These are phyloP conservation scores for Paradisaea rubra DNA, from an alignment of 2,113 vertebrate species.

Conservation along the genomic window DNA sequence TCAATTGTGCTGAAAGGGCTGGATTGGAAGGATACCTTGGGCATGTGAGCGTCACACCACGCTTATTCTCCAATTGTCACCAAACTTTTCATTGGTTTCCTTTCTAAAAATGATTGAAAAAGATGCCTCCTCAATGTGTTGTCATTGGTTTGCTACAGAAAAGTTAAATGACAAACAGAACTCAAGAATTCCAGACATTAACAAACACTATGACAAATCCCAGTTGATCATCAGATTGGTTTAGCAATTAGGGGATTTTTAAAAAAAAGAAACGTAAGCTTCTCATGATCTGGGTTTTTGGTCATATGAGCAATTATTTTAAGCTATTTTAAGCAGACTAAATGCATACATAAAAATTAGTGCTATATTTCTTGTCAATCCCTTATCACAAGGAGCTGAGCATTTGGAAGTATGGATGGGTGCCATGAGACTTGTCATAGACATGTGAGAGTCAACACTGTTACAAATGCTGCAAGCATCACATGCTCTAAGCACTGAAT, in stretches of 20 bases:
- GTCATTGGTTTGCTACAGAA: neutral
- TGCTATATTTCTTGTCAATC: neutral
- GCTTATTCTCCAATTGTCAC: neutral
- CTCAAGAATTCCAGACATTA: neutral
- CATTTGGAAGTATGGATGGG: neutral
- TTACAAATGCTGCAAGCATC: neutral
- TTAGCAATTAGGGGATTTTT: neutral
- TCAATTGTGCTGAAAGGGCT: neutral
- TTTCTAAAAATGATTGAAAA: neutral
- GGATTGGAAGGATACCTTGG: neutral
- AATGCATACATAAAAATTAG: neutral
- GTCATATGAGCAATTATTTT: neutral
- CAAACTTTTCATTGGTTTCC: neutral
- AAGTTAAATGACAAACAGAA: neutral
- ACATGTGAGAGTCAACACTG: neutral
- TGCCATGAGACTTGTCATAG: conserved; percentile 2
- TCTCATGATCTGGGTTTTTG: neutral
- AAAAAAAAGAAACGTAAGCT: neutral
- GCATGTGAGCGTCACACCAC: rapidly evolving
- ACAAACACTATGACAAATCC: neutral
- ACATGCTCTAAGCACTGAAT: neutral
- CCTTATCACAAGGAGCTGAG: neutral
- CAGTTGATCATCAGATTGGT: neutral
- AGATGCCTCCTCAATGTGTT: neutral
- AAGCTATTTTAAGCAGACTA: neutral